Base-by-base conservation (phyloP, 1,140 invertebrate species). In the Bombus waltoni region DNA sequence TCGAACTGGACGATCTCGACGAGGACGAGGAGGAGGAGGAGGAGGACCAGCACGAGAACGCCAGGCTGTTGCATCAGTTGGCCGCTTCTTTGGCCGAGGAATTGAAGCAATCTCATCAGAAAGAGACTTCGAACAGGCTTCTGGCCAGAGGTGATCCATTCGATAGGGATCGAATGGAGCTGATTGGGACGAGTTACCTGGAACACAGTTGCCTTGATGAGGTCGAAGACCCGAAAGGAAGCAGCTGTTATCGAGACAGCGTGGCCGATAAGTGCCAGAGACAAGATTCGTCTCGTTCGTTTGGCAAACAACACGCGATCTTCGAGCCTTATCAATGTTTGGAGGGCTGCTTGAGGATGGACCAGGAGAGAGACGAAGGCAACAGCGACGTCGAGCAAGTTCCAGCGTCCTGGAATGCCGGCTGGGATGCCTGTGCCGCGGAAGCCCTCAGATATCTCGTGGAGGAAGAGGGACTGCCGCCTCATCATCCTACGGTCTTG, bases 401-500 rank as follows among this genome's bases (percentile, higher is more conserved):
- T 32, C 8, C 81, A 9, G 72, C 44, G 62, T 90, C 90, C 10
- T 95, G 94, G 94, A 80, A 77, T 18, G 87, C 92, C 15, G 94
- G 94, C 2, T 95, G 94, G 94, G 93, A 95, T 62, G 92, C 93
- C 2, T 95, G 94, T 84, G 87, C 94, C 10, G 76, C 91, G 32
- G 94, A 95, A 79, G 92, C 94, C 4, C 70, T 95, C 3, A 91
- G 94, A 74, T 95, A 94, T 81, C 92, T 95, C 38, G 89, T 94
- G 8, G 94, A 95, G 86, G 92, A 94, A n/a, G 94, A 95, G 71
- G 94, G 94, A 3, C 88, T 95, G 35, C 88, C 92, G 25, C 87
- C 89, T 35, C 92, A 94, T 85, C 94, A 95, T 91, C 94, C 94
- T 13, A 94, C 94, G 3, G 93, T 95, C 66, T 38, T 95, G 3